A percentile compares a stretch with the other conserved stretches of the same genome.
Evolutionary conservation across 2,888 invertebrate genomes (phyloP).

Genomic region (Plemyria rubiginata): DNA sequence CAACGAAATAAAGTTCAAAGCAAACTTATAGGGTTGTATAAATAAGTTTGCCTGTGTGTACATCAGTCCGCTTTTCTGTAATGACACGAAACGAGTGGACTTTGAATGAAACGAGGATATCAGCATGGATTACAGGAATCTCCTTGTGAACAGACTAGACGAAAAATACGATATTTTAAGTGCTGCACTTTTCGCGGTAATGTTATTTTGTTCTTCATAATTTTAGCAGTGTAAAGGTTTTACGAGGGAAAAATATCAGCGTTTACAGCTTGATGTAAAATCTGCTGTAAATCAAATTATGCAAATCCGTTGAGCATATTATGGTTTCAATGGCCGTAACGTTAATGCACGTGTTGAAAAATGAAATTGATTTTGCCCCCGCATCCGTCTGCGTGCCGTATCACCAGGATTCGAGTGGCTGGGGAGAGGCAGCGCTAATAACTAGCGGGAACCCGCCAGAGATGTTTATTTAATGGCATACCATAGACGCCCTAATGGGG

Average conservation of each 20-base stretch:
- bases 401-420: slow-evolving; percentile 76
- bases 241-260: slow-evolving; percentile 28
- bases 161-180: slow-evolving; percentile 52
- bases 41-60: slow-evolving; percentile 55
- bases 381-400: slow-evolving; percentile 81
- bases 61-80: slow-evolving; percentile 74
- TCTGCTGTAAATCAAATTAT: slow-evolving; percentile 39
- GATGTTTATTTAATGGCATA: slow-evolving; percentile 84
- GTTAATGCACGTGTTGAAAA: slow-evolving; percentile 82
- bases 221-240: slow-evolving; percentile 30
- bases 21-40: slow-evolving; percentile 32
- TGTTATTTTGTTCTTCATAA: slow-evolving; percentile 27
- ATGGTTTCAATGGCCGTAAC: slow-evolving; percentile 70
- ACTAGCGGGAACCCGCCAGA: slow-evolving; percentile 76
- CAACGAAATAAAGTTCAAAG: slow-evolving; percentile 32
- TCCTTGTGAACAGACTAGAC: slow-evolving; percentile 54
- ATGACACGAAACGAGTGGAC: slow-evolving; percentile 76
- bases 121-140: slow-evolving; percentile 70
- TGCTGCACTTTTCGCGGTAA: slow-evolving; percentile 34
- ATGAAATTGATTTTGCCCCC: slow-evolving; percentile 82
- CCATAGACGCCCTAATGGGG: slow-evolving; percentile 80
- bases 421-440: slow-evolving; percentile 78
- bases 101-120: slow-evolving; percentile 73
- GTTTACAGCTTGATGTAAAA: slow-evolving; percentile 32
- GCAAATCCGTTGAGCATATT: slow-evolving; percentile 46